Evolutionary conservation across 2,113 vertebrate genomes (phyloP).

Genomic region (Atherinomorus stipes): DNA sequence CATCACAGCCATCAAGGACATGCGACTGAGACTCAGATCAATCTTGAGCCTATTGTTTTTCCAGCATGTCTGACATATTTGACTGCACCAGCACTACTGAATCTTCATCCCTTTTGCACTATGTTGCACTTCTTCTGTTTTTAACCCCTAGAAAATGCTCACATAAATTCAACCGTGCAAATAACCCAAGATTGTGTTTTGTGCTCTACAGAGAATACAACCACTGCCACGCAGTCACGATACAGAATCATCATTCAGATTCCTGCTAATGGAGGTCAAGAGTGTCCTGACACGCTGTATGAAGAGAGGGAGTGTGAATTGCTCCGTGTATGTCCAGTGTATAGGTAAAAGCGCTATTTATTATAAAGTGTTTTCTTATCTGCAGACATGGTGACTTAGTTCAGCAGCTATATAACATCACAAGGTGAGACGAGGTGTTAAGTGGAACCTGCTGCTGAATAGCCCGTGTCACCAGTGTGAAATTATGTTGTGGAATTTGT

Average conservation of each 20-base stretch:
- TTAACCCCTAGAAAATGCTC: conserved; percentile 13
- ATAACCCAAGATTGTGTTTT: conserved; percentile 49
- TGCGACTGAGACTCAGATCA: conserved; percentile 43
- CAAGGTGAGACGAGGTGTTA: neutral
- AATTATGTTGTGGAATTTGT: neutral
- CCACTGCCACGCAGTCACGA: conserved; percentile 87
- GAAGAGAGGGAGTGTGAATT: conserved; percentile 97
- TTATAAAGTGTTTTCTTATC: neutral
- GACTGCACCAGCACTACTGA: neutral
- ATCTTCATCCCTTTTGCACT: conserved; percentile 7
- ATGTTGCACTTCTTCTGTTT: conserved; percentile 7
- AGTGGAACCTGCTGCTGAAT: neutral
- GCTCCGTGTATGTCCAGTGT: conserved; percentile 85
- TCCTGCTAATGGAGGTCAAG: conserved; percentile 87
- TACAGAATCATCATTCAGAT: conserved; percentile 90
- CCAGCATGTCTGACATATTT: conserved; percentile 17
- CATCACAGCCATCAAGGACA: conserved; percentile 55
- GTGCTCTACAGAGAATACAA: conserved; percentile 85
- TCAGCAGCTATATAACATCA: neutral
- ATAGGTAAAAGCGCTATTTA: conserved; percentile 84
- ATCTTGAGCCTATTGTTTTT: conserved; percentile 35
- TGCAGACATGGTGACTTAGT: neutral
- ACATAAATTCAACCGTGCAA: conserved; percentile 11
- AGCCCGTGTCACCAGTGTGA: neutral
- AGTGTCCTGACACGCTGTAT: conserved; percentile 94